Base-by-base conservation (phyloP, 2,888 invertebrate genomes). In the Eristalis arbustorum region DNA sequence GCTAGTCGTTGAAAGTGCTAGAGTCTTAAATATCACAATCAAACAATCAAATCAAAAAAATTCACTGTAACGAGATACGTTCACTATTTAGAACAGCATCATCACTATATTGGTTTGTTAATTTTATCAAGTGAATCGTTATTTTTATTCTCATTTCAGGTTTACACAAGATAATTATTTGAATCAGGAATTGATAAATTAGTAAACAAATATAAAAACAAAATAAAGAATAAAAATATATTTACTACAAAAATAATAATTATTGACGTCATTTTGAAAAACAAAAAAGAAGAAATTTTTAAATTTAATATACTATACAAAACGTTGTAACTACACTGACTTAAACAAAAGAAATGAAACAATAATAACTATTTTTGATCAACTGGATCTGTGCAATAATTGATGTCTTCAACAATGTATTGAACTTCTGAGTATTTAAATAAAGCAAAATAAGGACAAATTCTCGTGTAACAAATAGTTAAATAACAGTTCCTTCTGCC, bases 121-220 rank as follows among this genome's bases (percentile, higher is more conserved):
- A 31, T 11, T 0, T 6, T 13, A 1, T 34, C 13, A 18, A 22
- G 37, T 40, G 10, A 8, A 31, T 31, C 10, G 10, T 34, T 31
- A 25, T 57, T 34, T 8, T 8, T 18, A 18, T 2, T 31, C 56
- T 61, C 67, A 72, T 82, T 87, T 37, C 87, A 87, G 87, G 75
- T 83, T 87, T 83, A 87, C 87, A 87, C 77, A 67, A 81, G 77
- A 87, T 83, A 83, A 89, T 89, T 88, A 88, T 87, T 89, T 88
- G 89, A 90, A 89, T 89, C 90, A 90, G 90, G 90, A 90, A 90
- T 90, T 90, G 90, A 90, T 89, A 89, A 89, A 89, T 88, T 89
- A 90, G 89, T 89, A 69, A 88, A 80, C 61, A 80, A 73, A 79
- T 84, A 77, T 68, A 40, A 66, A 62, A 57, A 66, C 14, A 59